These are phyloP conservation scores for Pocillopora verrucosa DNA, from an alignment of 64 coral and sea anemone genomes.

Conservation along the genomic window DNA sequence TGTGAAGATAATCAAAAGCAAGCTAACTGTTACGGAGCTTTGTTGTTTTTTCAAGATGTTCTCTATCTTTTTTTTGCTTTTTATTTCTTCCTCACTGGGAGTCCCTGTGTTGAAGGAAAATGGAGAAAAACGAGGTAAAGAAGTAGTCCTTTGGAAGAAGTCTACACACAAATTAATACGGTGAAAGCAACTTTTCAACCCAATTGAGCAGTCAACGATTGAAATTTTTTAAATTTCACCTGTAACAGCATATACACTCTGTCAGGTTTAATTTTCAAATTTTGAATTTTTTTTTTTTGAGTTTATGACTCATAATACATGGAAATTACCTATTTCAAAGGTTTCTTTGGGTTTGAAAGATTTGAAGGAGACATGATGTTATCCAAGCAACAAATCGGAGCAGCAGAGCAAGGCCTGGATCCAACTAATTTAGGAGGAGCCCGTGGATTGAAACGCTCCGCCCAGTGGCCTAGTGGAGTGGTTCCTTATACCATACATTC, in stretches of 20 bases:
- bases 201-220: too few species aligned
- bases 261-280: too few species aligned
- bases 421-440: constrained; percentile 6
- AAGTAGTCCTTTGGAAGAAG: not conserved
- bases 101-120: constrained; percentile 11
- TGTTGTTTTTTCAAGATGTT: not conserved
- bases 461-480: constrained; percentile 50
- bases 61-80: not conserved
- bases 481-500: constrained; percentile 55
- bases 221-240: too few species aligned
- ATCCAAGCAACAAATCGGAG: constrained; percentile 31
- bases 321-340: not conserved
- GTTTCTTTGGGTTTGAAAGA: constrained; percentile 5
- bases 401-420: constrained; percentile 46
- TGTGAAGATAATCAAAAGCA: not conserved
- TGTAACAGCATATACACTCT: too few species aligned
- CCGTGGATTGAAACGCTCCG: constrained; percentile 23
- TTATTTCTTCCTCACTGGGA: not conserved
- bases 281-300: not conserved
- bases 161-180: too few species aligned
- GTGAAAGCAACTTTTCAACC: too few species aligned
- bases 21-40: not conserved
- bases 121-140: constrained; percentile 12
- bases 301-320: not conserved
- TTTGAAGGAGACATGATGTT: constrained; percentile 80